A percentile compares a stretch with the other conserved stretches of the same genome.
phyloP scores from a whole-genome alignment of 2,888 invertebrate genomes.

The Stenoptilia bipunctidactyla region DNA sequence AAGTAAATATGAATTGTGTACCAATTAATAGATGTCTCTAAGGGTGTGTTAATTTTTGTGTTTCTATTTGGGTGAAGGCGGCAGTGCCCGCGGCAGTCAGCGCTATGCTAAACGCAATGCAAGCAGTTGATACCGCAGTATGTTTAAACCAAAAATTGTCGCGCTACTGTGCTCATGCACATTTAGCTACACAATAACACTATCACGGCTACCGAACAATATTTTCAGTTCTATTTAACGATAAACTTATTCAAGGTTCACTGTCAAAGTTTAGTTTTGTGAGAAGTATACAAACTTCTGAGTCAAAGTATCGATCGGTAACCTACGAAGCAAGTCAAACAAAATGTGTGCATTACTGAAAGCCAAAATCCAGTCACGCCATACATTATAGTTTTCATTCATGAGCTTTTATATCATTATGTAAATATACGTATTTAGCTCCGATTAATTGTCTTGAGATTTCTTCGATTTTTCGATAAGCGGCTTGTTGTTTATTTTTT shows the following conservation, averaged over 20 bases:
- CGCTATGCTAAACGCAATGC: slow-evolving; percentile 81
- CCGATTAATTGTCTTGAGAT: slow-evolving; percentile 9
- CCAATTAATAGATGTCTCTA: slow-evolving; percentile 19
- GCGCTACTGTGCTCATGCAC: slow-evolving; percentile 69
- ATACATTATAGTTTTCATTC: slow-evolving; percentile 14
- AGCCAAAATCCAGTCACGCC: slow-evolving; percentile 11
- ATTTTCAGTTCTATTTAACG: slow-evolving; percentile 22
- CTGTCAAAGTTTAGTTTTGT: no score
- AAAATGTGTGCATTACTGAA: slow-evolving; percentile 45
- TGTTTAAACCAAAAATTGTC: slow-evolving; percentile 63
- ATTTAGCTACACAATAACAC: slow-evolving; percentile 34
- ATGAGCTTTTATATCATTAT: slow-evolving; percentile 32
- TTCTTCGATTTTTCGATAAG: no score
- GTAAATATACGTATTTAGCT: slow-evolving; percentile 25
- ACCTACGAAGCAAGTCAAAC: slow-evolving; percentile 36
- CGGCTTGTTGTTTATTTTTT: background rate
- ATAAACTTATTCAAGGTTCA: slow-evolving; percentile 1
- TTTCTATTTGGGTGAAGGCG: slow-evolving; percentile 73
- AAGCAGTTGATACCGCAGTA: slow-evolving; percentile 71
- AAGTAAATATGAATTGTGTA: no score
- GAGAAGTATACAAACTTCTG: slow-evolving; percentile 9
- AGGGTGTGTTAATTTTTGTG: slow-evolving; percentile 54
- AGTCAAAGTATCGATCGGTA: slow-evolving; percentile 41
- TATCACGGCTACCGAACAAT: slow-evolving; percentile 49
- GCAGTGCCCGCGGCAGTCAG: slow-evolving; percentile 82